These are phyloP conservation scores for Melikaiella ostensackeni DNA, from an alignment of 2,888 invertebrate species.

Conservation along the genomic window DNA sequence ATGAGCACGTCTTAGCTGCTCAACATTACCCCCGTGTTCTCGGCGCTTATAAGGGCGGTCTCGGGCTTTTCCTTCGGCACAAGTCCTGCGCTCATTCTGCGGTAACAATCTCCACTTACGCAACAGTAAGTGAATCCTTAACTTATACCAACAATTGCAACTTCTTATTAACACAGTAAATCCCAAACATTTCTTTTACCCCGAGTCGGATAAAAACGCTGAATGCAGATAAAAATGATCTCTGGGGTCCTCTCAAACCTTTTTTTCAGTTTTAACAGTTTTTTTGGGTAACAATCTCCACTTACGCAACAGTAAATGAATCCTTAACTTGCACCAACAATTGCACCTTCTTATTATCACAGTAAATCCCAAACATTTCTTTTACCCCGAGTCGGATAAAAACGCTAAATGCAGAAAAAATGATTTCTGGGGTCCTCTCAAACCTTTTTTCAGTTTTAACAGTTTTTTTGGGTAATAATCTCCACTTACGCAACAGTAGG, in stretches of 20 bases:
- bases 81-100: slow-evolving; percentile 37
- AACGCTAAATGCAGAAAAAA: no score
- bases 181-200: neutral
- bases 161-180: neutral
- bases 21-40: slow-evolving; percentile 59
- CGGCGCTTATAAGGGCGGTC: slow-evolving; percentile 39
- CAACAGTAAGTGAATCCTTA: slow-evolving; percentile 6
- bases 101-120: slow-evolving; percentile 36
- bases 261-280: no score
- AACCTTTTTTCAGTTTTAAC: no score
- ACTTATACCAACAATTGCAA: neutral
- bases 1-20: slow-evolving; percentile 69
- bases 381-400: neutral
- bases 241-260: no score
- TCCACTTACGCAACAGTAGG: neutral
- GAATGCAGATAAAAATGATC: no score
- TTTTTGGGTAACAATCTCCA: slow-evolving; percentile 21
- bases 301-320: slow-evolving; percentile 1
- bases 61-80: slow-evolving; percentile 39
- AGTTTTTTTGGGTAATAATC: slow-evolving; percentile 13
- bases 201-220: no score
- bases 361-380: neutral
- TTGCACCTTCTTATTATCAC: neutral
- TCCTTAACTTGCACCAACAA: neutral
- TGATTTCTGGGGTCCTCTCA: no score